Base-by-base conservation (phyloP, 1,140 invertebrate species). In the Myzus persicae region DNA sequence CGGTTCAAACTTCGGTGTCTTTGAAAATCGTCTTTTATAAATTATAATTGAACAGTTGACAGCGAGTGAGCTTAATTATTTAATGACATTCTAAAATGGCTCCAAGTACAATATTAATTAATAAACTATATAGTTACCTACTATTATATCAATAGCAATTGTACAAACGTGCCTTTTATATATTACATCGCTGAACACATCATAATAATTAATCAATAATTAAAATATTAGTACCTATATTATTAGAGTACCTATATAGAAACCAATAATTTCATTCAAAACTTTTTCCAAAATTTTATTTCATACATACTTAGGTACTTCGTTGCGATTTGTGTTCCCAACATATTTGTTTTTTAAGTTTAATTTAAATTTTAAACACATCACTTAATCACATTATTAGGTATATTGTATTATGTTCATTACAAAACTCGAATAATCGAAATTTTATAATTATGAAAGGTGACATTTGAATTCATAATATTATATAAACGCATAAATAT, bases 51-150 rank as follows among this genome's bases (percentile, higher is more conserved):
- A 76, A 6, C 59, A 76, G 59, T n/a, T 76, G 31, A n/a, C 31
- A 76, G 31, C n/a, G n/a, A 76, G 4, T 76, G 59, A 67, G 31
- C 31, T n/a, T 67, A 18, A 67, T 67, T n/a, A 67, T 67, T n/a
- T 67, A 67, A 67, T 67, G 14, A 18, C 11, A 67, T 67, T n/a
- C 31, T 67, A 67, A 14, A n/a, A 67, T 67, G 9, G 4, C 59
- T n/a, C 18, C 31, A 67, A 67, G 11, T n/a, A 67, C 59, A n/a
- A n/a, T 67, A 67, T 67, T 67, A n/a, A 67, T 67, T 67, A 67
- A n/a, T 67, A 67, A 67, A 76, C 59, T n/a, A 76, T 76, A 9
- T 67, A 76, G 59, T n/a, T 76, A 76, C 59, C 59, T 76, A 76
- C 31, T n/a, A 31, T 59, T 31, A 59, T 59, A 59, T 59, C 54